Evolutionary conservation across 2,888 invertebrate genomes (phyloP).

Genomic region (Agrilus mali): DNA sequence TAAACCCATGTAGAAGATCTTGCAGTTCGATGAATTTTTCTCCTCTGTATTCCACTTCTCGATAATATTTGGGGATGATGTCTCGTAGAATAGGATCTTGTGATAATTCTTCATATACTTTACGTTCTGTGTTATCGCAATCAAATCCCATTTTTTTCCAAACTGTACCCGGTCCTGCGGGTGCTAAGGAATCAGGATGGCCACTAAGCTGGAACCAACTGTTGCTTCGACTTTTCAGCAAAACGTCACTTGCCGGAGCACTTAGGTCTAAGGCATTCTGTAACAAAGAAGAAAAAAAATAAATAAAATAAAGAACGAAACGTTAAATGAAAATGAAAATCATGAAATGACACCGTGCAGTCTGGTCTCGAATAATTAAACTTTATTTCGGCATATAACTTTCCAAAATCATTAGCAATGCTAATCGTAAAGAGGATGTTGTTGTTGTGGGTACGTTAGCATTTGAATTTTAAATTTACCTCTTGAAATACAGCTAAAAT

Average conservation of each 20-base stretch:
- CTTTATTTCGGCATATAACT: not conserved
- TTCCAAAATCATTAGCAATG: not conserved
- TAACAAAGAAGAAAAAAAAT: slow-evolving; percentile 30
- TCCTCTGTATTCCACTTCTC: slow-evolving; percentile 66
- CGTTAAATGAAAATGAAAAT: slow-evolving; percentile 10
- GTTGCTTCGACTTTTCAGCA: slow-evolving; percentile 56
- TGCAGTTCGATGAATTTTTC: slow-evolving; percentile 90
- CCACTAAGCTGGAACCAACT: slow-evolving; percentile 89
- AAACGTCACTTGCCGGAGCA: slow-evolving; percentile 78
- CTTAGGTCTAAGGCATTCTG: slow-evolving; percentile 87
- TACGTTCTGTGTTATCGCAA: slow-evolving; percentile 58
- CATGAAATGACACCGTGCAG: slow-evolving; percentile 2
- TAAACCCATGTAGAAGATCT: slow-evolving; percentile 81
- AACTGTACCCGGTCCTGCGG: slow-evolving; percentile 85
- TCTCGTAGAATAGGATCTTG: slow-evolving; percentile 58
- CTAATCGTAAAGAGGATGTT: not conserved
- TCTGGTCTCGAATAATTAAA: not conserved
- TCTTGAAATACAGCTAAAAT: too few relatives aligned
- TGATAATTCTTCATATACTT: slow-evolving; percentile 67
- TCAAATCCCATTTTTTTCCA: slow-evolving; percentile 75
- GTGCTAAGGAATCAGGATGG: slow-evolving; percentile 84
- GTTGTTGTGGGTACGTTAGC: too few relatives aligned
- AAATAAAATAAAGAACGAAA: not conserved
- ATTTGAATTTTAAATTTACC: too few relatives aligned
- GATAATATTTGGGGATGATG: slow-evolving; percentile 73